Conservation (phyloP, 37 sponge, comb jelly and placozoan genomes). For the Halisarca cf. caerulea region DNA sequence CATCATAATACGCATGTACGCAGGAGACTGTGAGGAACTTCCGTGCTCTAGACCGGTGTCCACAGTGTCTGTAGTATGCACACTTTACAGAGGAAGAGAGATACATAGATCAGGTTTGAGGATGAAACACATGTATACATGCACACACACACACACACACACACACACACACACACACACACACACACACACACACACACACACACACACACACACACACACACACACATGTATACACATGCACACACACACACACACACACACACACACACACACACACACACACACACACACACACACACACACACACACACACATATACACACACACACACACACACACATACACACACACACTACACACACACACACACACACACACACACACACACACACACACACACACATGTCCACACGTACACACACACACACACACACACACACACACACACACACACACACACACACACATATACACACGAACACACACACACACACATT, state of each 20-base stretch:
- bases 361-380: background rate
- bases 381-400: slow-evolving; percentile 12
- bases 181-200: no score
- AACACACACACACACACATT: no score
- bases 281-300: background rate
- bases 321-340: no score
- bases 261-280: background rate
- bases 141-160: background rate
- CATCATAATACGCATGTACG: slow-evolving; percentile 63
- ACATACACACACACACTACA: no score
- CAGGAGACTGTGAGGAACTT: slow-evolving; percentile 62
- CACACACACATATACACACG: background rate
- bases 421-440: background rate
- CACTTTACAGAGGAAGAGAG: background rate
- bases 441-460: background rate
- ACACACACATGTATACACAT: background rate
- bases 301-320: background rate
- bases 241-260: slow-evolving; percentile 10
- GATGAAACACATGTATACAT: background rate
- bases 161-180: background rate
- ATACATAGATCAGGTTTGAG: background rate
- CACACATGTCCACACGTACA: background rate
- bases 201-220: background rate
- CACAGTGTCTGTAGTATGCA: background rate
- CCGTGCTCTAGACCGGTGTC: slow-evolving; percentile 47